Base-by-base conservation (phyloP, 2,113 vertebrate species). In the Aythya baeri region DNA sequence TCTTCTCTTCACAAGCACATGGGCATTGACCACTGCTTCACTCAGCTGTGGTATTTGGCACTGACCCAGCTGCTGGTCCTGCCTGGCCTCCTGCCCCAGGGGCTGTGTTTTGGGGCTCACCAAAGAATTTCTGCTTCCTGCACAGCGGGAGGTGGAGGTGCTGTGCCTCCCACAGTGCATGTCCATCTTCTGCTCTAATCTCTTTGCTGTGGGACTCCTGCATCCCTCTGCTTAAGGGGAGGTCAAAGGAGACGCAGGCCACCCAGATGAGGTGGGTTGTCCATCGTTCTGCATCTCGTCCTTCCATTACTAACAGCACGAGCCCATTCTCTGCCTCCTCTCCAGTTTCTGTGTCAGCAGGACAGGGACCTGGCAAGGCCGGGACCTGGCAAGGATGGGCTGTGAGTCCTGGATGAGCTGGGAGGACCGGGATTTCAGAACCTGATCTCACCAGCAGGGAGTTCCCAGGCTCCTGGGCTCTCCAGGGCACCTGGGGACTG, bases 311-410 rank as follows among this genome's bases (percentile, higher is more conserved):
- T 54, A 41, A 20, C 11, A 49, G 23, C 62, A 49, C 34, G 31
- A 36, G 4, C 21, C 8, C 0, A 0, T 29, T 55, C 0, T 2
- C 46, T 75, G 78, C 67, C 58, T 4, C 5, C 4, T 10, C n/a
- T 65, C 36, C 70, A 59, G 61, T 29, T 78, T 46, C 52, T 41
- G 15, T 1, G 3, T 7, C 72, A 83, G 65, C 50, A 55, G 25
- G 41, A 9, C 66, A 41, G 82, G 74, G 66, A 55, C 41, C 21
- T 74, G 27, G 21, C 22, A 32, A 75, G 16, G 54, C 16, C 41
- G 82, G 74, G 66, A 55, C 41, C 29, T 74, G 27, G 21, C 11
- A 17, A 75, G 22, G 54, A 17, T 23, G 54, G 46, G n/a, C 41
- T 21, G 22, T n/a, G 55, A 44, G 38, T 43, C 43, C 31, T 46